Base-by-base conservation (phyloP, 2,888 invertebrate species). In the Melanostoma scalare region DNA sequence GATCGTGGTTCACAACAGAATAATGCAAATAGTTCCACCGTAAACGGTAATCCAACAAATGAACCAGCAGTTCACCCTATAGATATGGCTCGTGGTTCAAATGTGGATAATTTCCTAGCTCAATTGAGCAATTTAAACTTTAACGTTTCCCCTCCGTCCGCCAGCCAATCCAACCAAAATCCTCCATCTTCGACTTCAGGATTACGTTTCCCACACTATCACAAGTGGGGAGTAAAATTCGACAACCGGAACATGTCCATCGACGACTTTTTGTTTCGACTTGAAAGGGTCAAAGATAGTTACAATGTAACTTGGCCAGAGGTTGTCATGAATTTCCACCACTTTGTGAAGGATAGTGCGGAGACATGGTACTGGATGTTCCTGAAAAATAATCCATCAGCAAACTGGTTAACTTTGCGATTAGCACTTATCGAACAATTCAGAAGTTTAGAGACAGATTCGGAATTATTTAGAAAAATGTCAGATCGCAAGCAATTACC, bases 171-270 rank as follows among this genome's bases (percentile, higher is more conserved):
- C 55, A 33, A 5, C 20, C 20, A 20, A 20, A 20, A 20, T 31
- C 31, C 50, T 0, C 38, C 52, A 0, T 3, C 9, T 3, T 40
- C 50, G 0, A 9, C n/a, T 38, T 30, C 33, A 1, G 6, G 30
- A 40, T 8, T 30, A 3, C 10, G 6, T 2, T 68, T 20, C n/a
- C 58, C 9, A 0, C n/a, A 50, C 3, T 71, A 58, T 6, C 40
- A 71, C 3, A 58, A 69, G 20, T 69, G 67, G 67, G 35, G 53
- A 40, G 20, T 67, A 3, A 55, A n/a, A 4, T 68, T 55, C 6
- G 55, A 46, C 2, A 40, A 6, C 3, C 9, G 20, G 6, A 36
- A 46, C 3, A 58, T 58, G 58, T 2, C 58, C 2, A 5, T 58
- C 0, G 58, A 58, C 10, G 58, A 71, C 9, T 58, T 71, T 9